Base-by-base conservation (phyloP, 2,888 invertebrate genomes). In the Physocephala rufipes region DNA sequence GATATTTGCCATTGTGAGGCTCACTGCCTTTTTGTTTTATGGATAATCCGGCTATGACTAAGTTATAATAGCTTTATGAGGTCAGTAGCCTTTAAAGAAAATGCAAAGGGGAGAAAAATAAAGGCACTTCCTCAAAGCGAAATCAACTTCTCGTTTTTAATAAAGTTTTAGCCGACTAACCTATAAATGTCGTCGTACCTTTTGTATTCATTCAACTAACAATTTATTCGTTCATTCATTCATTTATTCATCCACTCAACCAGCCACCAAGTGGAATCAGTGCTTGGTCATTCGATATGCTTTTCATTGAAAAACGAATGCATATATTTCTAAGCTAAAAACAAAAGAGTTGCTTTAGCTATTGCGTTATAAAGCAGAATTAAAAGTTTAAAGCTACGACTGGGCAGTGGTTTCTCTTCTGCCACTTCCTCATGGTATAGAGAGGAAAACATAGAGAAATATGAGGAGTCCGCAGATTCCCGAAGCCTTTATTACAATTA, bases 231-330 rank as follows among this genome's bases (percentile, higher is more conserved):
- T 58, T 21, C 15, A 26, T 24, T 19, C 13, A 26, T 7, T 15
- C 26, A n/a, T n/a, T n/a, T n/a, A n/a, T n/a, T n/a, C n/a, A n/a
- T n/a, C 53, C 53, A 53, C 7, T n/a, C n/a, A n/a, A n/a, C n/a
- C n/a, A n/a, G n/a, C n/a, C n/a, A n/a, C n/a, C 55, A 26, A 55
- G 24, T 26, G 28, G 55, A 15, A 13, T 26, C 55, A 26, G 43
- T 30, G 55, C 53, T 43, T 55, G 47, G 67, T 67, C 55, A 67
- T 59, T 67, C 47, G 67, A 67, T 59, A 67, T 19, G 59, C 9
- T 45, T 19, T 45, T 45, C 49, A 67, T 47, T 43, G 21, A 67
- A 58, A 19, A 58, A 58, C 55, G n/a, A n/a, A n/a, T n/a, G n/a
- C n/a, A 1, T 62, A 24, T 24, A 19, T 21, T 63, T 21, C 26